phyloP scores from a whole-genome alignment of 1,140 invertebrate species.

The Phortica variegata region DNA sequence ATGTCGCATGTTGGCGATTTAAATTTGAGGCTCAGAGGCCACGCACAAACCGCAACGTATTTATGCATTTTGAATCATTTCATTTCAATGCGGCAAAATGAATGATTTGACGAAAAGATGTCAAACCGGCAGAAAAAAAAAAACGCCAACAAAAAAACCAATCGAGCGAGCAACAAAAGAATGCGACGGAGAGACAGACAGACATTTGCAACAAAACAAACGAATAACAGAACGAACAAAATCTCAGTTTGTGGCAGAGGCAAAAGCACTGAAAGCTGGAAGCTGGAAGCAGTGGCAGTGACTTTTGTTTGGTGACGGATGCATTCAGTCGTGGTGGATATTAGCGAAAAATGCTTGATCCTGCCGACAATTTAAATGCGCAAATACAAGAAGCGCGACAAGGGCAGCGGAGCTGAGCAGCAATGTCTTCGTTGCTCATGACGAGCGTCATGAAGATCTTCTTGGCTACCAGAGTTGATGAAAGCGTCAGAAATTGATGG shows the following conservation, averaged over 20 bases:
- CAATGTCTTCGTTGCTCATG: background rate
- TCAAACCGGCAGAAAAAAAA: constrained; percentile 29
- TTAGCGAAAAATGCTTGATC: constrained; percentile 54
- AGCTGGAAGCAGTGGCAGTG: too few relatives aligned
- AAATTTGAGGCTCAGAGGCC: constrained; percentile 32
- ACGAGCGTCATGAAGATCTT: constrained; percentile 4
- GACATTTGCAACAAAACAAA: background rate
- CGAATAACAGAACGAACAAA: too few relatives aligned
- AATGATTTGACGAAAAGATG: constrained; percentile 58
- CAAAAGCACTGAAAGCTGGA: too few relatives aligned
- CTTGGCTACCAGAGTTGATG: constrained; percentile 27
- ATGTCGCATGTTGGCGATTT: constrained; percentile 28
- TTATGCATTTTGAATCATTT: constrained; percentile 42
- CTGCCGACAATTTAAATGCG: constrained; percentile 55
- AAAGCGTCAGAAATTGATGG: constrained; percentile 57
- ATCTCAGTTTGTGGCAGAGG: too few relatives aligned
- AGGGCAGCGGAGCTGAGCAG: background rate
- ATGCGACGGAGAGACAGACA: constrained; percentile 8
- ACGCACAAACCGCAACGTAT: constrained; percentile 22
- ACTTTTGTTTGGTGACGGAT: background rate
- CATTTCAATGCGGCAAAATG: constrained; percentile 50
- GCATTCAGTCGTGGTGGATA: constrained; percentile 42
- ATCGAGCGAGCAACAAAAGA: background rate
- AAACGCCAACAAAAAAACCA: constrained; percentile 15
- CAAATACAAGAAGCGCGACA: constrained; percentile 18